These are phyloP conservation scores for Oceanodroma tethys DNA, from an alignment of 2,113 vertebrate genomes.

Conservation along the genomic window DNA sequence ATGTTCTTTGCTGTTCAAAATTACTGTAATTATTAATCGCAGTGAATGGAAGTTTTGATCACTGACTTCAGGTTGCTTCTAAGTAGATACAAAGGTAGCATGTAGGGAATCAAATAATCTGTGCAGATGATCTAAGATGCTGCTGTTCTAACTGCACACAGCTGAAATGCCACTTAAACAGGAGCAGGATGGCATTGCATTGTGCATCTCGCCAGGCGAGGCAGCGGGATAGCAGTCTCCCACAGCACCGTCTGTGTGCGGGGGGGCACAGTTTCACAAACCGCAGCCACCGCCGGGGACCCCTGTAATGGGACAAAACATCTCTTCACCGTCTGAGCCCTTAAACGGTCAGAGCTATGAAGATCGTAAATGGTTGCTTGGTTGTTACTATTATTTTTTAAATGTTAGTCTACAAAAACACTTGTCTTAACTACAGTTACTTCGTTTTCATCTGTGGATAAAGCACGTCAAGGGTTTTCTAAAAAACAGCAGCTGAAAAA, in stretches of 20 bases:
- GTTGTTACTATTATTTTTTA: background rate
- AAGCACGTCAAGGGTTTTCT: background rate
- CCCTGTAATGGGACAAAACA: background rate
- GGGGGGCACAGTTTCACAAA: background rate
- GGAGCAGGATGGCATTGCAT: accelerated
- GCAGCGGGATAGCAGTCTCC: too few relatives aligned
- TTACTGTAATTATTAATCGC: background rate
- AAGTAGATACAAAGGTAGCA: background rate
- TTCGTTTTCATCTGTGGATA: background rate
- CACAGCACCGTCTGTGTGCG: accelerated
- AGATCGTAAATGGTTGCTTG: background rate
- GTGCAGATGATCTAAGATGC: background rate
- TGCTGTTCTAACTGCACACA: accelerated
- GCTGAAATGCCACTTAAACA: background rate
- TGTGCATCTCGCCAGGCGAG: accelerated
- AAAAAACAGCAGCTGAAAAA: background rate
- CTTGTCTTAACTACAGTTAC: background rate
- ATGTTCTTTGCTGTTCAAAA: background rate
- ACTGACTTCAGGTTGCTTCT: background rate
- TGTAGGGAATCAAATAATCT: background rate
- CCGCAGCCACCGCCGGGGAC: accelerated
- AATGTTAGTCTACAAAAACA: background rate
- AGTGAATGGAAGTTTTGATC: background rate
- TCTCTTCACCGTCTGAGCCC: background rate
- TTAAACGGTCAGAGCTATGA: background rate